These are phyloP conservation scores for Antennarius striatus DNA, from an alignment of 2,113 vertebrate species.

Conservation along the genomic window DNA sequence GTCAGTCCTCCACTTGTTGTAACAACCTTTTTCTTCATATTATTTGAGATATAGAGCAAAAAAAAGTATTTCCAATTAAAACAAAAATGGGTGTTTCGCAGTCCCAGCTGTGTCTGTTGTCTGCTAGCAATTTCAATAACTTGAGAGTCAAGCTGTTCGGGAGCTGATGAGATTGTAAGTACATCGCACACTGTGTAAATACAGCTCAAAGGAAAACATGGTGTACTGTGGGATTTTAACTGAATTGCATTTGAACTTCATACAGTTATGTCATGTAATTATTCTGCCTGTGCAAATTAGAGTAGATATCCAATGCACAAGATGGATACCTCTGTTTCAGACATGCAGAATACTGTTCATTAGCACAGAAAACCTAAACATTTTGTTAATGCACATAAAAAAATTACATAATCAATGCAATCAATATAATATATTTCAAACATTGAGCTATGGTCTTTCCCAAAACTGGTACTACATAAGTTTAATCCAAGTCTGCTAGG, in stretches of 20 bases:
- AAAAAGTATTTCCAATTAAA: constrained; percentile 34
- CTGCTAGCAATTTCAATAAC: neutral
- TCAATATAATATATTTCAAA: neutral
- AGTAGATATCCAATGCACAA: neutral
- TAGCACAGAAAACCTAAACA: neutral
- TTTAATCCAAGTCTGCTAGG: too few relatives aligned
- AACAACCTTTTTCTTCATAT: constrained; percentile 21
- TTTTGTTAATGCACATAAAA: neutral
- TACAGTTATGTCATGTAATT: neutral
- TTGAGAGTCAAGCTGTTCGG: neutral
- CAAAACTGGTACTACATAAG: neutral
- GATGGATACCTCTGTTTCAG: too few relatives aligned
- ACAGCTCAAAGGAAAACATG: neutral
- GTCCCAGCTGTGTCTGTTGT: neutral
- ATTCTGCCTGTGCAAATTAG: too few relatives aligned
- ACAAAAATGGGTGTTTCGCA: constrained; percentile 15
- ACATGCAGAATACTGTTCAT: neutral
- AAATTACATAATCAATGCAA: neutral
- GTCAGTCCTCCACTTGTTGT: constrained; percentile 27
- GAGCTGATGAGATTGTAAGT: neutral
- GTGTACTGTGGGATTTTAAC: neutral
- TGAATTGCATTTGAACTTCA: neutral
- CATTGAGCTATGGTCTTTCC: neutral
- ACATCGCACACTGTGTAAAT: neutral
- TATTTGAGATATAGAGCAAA: constrained; percentile 26